Evolutionary conservation across 1,140 invertebrate species (phyloP).

Genomic region (silkworm (Bombyx mori)): DNA sequence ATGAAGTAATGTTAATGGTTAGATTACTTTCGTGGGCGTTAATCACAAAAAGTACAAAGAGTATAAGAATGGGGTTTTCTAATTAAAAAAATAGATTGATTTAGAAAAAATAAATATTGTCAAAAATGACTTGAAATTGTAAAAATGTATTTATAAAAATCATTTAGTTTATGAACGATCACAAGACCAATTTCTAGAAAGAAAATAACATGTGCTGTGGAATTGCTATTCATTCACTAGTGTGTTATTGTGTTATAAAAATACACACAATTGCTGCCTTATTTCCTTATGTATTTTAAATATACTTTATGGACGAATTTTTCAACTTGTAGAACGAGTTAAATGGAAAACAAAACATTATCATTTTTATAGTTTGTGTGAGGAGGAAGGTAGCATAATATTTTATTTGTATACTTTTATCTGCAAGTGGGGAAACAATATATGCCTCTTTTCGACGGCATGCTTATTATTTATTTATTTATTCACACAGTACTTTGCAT

Average conservation of each 20-base stretch:
- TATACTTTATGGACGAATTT: too few species aligned
- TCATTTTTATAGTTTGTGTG: too few species aligned
- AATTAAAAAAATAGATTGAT: conserved; percentile 26
- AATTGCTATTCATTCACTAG: conserved; percentile 37
- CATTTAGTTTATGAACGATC: conserved; percentile 25
- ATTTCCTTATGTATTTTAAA: too few species aligned
- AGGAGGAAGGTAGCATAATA: too few species aligned
- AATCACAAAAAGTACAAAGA: conserved; percentile 55
- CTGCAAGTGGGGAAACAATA: too few species aligned
- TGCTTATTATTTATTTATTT: conserved; percentile 13
- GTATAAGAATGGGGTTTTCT: conserved; percentile 37
- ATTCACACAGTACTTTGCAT: conserved; percentile 23
- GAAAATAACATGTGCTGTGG: conserved; percentile 27
- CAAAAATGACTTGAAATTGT: conserved; percentile 28
- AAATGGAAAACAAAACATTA: too few species aligned
- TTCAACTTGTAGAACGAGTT: too few species aligned
- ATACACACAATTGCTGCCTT: too few species aligned
- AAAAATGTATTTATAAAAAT: conserved; percentile 35
- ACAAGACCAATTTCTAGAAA: conserved; percentile 34
- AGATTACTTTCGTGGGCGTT: conserved; percentile 40
- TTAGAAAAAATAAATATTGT: conserved; percentile 25
- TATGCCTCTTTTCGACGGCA: too few species aligned
- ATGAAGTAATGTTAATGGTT: conserved; percentile 40
- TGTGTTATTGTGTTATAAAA: conserved; percentile 4
- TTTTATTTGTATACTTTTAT: too few species aligned